phyloP scores from a whole-genome alignment of 2,797 vertebrate genomes.

The Champsocephalus gunnari region DNA sequence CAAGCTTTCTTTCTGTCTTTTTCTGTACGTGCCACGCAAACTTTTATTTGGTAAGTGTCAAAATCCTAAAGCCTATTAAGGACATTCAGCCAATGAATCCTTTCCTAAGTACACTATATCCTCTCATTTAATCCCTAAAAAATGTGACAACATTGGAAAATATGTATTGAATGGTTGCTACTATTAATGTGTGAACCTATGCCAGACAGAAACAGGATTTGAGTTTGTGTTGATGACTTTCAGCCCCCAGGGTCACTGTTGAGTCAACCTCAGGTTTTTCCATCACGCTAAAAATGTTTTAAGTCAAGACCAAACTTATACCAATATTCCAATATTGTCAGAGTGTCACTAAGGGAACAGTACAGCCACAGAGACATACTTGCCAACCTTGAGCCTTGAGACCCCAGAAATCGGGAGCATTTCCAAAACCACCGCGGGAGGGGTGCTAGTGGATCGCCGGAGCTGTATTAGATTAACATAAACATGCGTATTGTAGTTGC shows the following conservation, averaged over 20 bases:
- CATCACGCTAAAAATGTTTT: conserved; percentile 38
- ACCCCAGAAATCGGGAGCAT: too few species aligned
- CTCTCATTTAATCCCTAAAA: conserved; percentile 23
- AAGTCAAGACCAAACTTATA: conserved; percentile 39
- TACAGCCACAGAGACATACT: conserved; percentile 45
- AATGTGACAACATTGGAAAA: conserved; percentile 22
- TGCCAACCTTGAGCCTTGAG: too few species aligned
- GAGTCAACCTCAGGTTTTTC: conserved; percentile 30
- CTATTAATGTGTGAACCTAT: conserved; percentile 26
- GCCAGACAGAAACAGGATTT: conserved; percentile 42
- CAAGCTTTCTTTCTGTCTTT: not conserved
- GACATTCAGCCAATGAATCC: conserved; percentile 2
- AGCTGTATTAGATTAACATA: too few species aligned
- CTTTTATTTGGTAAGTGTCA: conserved; percentile 22
- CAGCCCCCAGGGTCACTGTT: conserved; percentile 22
- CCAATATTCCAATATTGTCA: conserved; percentile 14
- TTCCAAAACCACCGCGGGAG: too few species aligned
- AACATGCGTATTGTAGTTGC: too few species aligned
- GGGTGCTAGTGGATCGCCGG: too few species aligned
- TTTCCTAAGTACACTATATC: conserved; percentile 23
- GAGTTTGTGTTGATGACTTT: conserved; percentile 21
- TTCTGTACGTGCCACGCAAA: conserved; percentile 9
- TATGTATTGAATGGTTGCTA: conserved; percentile 30
- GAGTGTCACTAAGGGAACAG: conserved; percentile 21
- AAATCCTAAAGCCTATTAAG: conserved; percentile 27